A percentile compares a stretch with the other conserved stretches of the same genome.
These are phyloP conservation scores for Beris morrisii DNA, from an alignment of 2,888 invertebrate species.

Conservation along the genomic window DNA sequence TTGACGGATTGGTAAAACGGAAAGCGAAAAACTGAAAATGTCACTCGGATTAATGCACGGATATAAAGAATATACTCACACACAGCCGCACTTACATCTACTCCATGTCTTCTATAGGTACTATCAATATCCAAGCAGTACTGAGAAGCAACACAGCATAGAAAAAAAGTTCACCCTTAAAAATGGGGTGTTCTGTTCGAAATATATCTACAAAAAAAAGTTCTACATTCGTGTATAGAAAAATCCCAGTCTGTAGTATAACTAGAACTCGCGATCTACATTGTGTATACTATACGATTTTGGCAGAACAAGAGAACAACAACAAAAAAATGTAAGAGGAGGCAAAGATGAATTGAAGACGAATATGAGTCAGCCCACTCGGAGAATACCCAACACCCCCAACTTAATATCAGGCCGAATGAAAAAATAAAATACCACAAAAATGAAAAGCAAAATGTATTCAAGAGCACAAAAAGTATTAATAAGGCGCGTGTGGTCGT, in stretches of 20 bases:
- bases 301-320: neutral
- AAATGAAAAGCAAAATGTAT: slow-evolving; percentile 32
- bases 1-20: slow-evolving; percentile 47
- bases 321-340: slow-evolving; percentile 13
- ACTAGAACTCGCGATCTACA: slow-evolving; percentile 31
- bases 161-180: slow-evolving; percentile 36
- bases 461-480: slow-evolving; percentile 41
- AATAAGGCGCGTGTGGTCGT: slow-evolving; percentile 55
- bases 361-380: slow-evolving; percentile 34
- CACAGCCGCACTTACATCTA: slow-evolving; percentile 25
- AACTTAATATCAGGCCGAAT: slow-evolving; percentile 17
- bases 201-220: neutral
- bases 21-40: slow-evolving; percentile 48
- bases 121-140: slow-evolving; percentile 29
- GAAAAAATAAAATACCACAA: slow-evolving; percentile 28
- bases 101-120: slow-evolving; percentile 32
- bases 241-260: slow-evolving; percentile 10
- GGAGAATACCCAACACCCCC: slow-evolving; percentile 19
- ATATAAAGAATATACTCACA: slow-evolving; percentile 45
- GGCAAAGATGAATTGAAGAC: slow-evolving; percentile 38
- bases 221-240: neutral
- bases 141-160: slow-evolving; percentile 10
- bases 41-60: slow-evolving; percentile 48
- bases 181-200: slow-evolving; percentile 36
- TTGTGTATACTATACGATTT: slow-evolving; percentile 17